Conservation (phyloP, 2,888 invertebrate species). For the Drosophila macrothrix region DNA sequence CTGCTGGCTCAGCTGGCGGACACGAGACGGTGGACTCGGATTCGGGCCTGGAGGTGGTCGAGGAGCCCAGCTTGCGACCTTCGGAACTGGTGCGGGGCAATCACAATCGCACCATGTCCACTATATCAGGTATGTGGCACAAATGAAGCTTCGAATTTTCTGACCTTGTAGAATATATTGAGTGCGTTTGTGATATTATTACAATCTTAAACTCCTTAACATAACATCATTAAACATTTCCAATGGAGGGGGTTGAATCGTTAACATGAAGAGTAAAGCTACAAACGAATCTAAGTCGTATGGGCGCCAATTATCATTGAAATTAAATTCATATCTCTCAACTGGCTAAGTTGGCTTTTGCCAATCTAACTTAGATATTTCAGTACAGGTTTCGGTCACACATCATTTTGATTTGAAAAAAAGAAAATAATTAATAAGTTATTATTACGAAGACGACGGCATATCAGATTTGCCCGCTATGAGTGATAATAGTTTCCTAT, state of each 20-base stretch:
- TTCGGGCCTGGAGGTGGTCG: slow-evolving; percentile 87
- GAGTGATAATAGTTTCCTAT: neutral
- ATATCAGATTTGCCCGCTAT: neutral
- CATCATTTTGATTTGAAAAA: slow-evolving; percentile 14
- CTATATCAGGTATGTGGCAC: slow-evolving; percentile 86
- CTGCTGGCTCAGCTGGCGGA: slow-evolving; percentile 2
- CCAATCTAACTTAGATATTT: slow-evolving; percentile 11
- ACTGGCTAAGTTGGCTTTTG: slow-evolving; percentile 7
- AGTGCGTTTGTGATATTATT: neutral
- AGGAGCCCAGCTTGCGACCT: slow-evolving; percentile 89
- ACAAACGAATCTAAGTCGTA: neutral
- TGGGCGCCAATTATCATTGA: neutral
- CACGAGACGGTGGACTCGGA: slow-evolving; percentile 82
- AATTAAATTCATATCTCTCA: neutral
- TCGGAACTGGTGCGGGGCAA: slow-evolving; percentile 88
- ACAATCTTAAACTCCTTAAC: neutral
- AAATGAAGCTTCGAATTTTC: neutral
- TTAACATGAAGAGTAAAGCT: neutral
- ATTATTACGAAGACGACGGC: no score
- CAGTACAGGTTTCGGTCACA: slow-evolving; percentile 11
- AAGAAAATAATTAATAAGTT: no score
- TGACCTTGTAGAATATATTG: neutral
- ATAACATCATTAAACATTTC: neutral
- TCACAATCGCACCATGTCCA: slow-evolving; percentile 87
- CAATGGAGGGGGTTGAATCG: neutral